phyloP scores from a whole-genome alignment of 2,888 invertebrate species.

The Phania funesta region DNA sequence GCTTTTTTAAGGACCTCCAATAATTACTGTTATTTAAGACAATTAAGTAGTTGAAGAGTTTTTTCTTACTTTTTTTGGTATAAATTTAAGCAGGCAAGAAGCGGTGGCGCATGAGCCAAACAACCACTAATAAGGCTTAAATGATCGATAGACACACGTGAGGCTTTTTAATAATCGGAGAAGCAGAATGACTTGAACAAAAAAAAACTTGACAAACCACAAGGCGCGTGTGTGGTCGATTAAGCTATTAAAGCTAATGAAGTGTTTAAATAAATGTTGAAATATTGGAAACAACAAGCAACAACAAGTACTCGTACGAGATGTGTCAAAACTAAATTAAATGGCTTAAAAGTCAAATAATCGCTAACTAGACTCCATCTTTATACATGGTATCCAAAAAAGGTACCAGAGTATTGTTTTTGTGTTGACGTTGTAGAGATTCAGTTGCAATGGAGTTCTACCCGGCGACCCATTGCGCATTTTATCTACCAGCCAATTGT shows the following conservation, averaged over 20 bases:
- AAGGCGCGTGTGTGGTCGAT: constrained; percentile 75
- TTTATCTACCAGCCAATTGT: too few relatives aligned
- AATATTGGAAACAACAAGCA: not conserved
- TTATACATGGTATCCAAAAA: too few relatives aligned
- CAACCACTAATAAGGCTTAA: constrained; percentile 46
- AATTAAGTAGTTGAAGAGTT: constrained; percentile 46
- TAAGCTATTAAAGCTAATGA: constrained; percentile 71
- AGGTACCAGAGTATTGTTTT: too few relatives aligned
- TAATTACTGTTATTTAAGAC: constrained; percentile 58
- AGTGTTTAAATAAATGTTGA: constrained; percentile 72
- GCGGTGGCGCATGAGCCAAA: constrained; percentile 63
- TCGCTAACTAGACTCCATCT: too few relatives aligned
- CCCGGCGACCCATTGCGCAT: too few relatives aligned
- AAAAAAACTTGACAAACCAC: constrained; percentile 41
- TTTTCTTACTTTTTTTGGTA: not conserved
- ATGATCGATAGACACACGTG: constrained; percentile 52
- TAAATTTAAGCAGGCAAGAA: constrained; percentile 12
- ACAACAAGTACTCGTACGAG: not conserved
- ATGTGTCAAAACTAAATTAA: not conserved
- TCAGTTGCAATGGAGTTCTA: too few relatives aligned
- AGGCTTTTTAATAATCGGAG: constrained; percentile 25
- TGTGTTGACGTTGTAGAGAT: too few relatives aligned
- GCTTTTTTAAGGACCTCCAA: constrained; percentile 55
- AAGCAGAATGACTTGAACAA: constrained; percentile 14
- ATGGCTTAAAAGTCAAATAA: too few relatives aligned